Evolutionary conservation across 2,113 vertebrate species (phyloP), one percentile per base, ranked within the genome.

Genomic region (Misgurnus anguillicaudatus): DNA sequence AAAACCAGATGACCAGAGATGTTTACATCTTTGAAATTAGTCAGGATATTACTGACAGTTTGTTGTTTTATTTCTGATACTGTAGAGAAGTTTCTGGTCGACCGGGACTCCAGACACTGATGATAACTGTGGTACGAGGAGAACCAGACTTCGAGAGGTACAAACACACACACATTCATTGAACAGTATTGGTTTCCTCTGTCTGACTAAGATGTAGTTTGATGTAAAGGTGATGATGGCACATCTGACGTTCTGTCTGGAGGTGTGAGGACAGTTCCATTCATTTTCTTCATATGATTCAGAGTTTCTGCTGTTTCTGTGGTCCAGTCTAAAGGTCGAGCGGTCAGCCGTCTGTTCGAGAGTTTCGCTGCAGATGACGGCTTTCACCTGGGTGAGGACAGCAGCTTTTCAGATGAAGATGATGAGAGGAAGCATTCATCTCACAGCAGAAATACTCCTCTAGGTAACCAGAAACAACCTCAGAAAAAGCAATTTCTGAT

Each of bases 391-490:
- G 95, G 94, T 0, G 93, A 92, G 53, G 92, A 95, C 83, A 96
- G 95, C 94, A 97, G 95, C 91, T 97, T 98, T 89, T 98, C 96
- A 0, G 96, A 97, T 19, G 95, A 94, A 78, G 95, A 96, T 6
- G 93, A 93, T 65, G 89, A 91, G 72, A 82, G 64, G 76, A 80
- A 70, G 42, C 79, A 21, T 41, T 80, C 85, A 0, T 75, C 68
- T 63, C 79, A 68, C 68, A 83, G 73, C 55, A 91, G 90, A 86
- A 89, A 31, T 31, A 2, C 83, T 45, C 78, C 79, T 7, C 82
- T 83, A 82, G 85, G 92, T 90, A 58, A 80, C 61, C 8, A 61
- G 14, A 9, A 41, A 55, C 24, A 31, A 31, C 24, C 24, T 31
- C 24, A 31, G n/a, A 31, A 31, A 31, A 31, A 31, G 24, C 24